phyloP scores from a whole-genome alignment of 2,888 invertebrate species.

The Terebella lapidaria region DNA sequence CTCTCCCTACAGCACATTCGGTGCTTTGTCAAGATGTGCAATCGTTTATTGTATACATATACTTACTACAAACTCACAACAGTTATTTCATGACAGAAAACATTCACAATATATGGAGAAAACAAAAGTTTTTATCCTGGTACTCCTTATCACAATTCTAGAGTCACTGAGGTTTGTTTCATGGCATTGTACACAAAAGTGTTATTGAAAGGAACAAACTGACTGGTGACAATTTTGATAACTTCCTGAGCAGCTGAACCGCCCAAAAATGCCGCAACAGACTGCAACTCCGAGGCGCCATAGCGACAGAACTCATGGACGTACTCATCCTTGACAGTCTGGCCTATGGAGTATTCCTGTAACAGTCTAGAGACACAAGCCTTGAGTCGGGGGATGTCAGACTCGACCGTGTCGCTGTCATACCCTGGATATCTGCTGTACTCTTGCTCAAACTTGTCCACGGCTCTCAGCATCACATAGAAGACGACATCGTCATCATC shows the following conservation, averaged over 20 bases:
- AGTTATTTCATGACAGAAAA: too few species aligned
- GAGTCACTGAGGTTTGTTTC: slow-evolving; percentile 65
- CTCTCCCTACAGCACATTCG: too few species aligned
- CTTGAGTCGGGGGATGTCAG: slow-evolving; percentile 84
- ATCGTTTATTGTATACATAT: too few species aligned
- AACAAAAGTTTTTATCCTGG: neutral
- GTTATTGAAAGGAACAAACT: slow-evolving; percentile 94
- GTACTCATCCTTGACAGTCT: slow-evolving; percentile 79
- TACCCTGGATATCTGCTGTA: slow-evolving; percentile 82
- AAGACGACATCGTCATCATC: slow-evolving; percentile 59
- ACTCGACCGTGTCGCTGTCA: slow-evolving; percentile 73
- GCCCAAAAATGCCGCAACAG: slow-evolving; percentile 84
- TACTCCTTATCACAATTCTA: slow-evolving; percentile 31
- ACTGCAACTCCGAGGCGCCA: slow-evolving; percentile 91
- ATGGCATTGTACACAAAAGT: slow-evolving; percentile 93
- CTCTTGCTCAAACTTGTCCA: slow-evolving; percentile 82
- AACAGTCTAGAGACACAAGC: slow-evolving; percentile 68
- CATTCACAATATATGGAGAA: too few species aligned
- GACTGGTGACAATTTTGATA: slow-evolving; percentile 89
- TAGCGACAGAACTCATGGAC: slow-evolving; percentile 87
- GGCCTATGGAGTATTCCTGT: slow-evolving; percentile 78
- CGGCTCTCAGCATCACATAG: slow-evolving; percentile 84
- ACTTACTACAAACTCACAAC: too few species aligned
- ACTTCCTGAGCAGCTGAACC: slow-evolving; percentile 94
- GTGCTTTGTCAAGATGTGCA: too few species aligned